Percentiles rank a stretch among this genome's conserved stretches.
Evolutionary conservation across 2,113 vertebrate species (phyloP).

Genomic region (Leucosticte australis): DNA sequence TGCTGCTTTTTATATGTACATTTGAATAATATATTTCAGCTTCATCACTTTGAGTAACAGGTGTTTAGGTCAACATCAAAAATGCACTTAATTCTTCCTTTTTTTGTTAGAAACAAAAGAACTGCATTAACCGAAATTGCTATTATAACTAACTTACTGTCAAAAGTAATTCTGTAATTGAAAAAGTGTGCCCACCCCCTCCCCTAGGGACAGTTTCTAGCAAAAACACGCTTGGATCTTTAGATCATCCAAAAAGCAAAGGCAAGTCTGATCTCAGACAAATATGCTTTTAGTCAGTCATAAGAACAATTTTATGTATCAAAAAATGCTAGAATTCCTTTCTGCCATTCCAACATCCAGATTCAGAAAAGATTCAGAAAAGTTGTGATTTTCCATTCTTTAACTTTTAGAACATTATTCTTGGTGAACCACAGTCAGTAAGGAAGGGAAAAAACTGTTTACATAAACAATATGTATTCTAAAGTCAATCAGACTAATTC

Average conservation of each 20-base stretch:
- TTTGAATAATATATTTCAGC: conserved; percentile 48
- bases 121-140: neutral
- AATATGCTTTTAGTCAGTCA: neutral
- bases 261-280: neutral
- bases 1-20: conserved; percentile 46
- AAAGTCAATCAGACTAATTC: neutral
- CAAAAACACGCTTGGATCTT: neutral
- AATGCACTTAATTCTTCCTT: neutral
- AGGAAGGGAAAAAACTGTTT: neutral
- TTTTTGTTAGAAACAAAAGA: neutral
- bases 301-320: neutral
- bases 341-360: neutral
- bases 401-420: neutral
- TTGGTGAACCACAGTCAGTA: neutral
- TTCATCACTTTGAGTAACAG: conserved; percentile 44
- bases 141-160: neutral
- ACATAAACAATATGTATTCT: neutral
- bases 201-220: neutral
- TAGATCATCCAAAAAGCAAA: neutral
- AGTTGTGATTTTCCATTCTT: neutral
- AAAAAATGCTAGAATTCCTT: neutral
- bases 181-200: neutral
- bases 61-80: neutral
- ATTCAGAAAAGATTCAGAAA: neutral
- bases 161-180: neutral